These are phyloP conservation scores for Mesitornis unicolor DNA, from an alignment of 2,113 vertebrate genomes.

Conservation along the genomic window DNA sequence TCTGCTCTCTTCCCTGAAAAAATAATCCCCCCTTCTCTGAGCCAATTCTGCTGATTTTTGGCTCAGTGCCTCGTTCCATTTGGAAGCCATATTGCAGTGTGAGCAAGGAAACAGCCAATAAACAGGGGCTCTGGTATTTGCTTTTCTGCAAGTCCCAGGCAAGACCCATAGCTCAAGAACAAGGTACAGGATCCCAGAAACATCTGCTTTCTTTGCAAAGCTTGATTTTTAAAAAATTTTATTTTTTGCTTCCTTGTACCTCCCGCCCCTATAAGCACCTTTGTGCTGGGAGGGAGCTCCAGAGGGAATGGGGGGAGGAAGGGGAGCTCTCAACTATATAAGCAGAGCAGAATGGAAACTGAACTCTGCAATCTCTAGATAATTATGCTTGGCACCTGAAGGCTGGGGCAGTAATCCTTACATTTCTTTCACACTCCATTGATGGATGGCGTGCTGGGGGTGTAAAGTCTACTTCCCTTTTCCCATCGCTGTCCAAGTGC, in stretches of 20 bases:
- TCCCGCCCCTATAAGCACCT: neutral
- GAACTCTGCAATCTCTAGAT: neutral
- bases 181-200: constrained; percentile 27
- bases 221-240: neutral
- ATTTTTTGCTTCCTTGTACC: neutral
- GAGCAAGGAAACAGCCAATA: constrained; percentile 41
- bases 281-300: neutral
- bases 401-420: neutral
- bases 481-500: constrained; percentile 42
- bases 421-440: constrained; percentile 49
- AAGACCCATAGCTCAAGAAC: neutral
- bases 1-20: neutral
- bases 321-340: neutral
- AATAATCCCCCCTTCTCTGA: neutral
- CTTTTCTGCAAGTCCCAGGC: constrained; percentile 7
- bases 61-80: constrained; percentile 14
- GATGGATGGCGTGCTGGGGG: constrained; percentile 15
- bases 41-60: constrained; percentile 3
- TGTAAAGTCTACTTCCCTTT: constrained; percentile 5
- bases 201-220: constrained; percentile 53
- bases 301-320: neutral
- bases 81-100: constrained; percentile 22
- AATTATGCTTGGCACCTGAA: constrained; percentile 24
- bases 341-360: neutral
- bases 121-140: constrained; percentile 16